Base-by-base conservation (phyloP, 2,113 vertebrate genomes). In the Ciconia maguari region DNA sequence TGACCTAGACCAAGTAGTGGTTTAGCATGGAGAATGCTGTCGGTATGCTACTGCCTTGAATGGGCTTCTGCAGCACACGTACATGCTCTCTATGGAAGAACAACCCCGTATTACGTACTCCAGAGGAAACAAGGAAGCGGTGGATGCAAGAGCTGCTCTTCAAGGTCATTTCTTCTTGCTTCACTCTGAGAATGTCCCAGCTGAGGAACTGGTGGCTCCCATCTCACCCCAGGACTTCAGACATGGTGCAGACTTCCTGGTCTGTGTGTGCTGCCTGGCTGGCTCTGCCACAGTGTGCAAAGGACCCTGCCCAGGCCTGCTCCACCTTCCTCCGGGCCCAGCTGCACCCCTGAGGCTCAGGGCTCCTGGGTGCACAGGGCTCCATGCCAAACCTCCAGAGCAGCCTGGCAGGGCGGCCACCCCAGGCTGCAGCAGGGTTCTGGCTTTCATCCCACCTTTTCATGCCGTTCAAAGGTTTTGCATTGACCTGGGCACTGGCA, bases 211-310 rank as follows among this genome's bases (percentile, higher is more conserved):
- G 13, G 14, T 52, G 52, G 24, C 25, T 60, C 36, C 24, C 27
- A 30, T 46, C 51, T 80, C 2, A 0, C 22, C 51, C 24, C 38
- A 41, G 44, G 52, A 38, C 27, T 65, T 25, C 66, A 72, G 74
- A 38, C 1, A 1, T 34, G 44, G 17, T 16, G 51, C 17, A 52
- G 61, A 61, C 9, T 13, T 12, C 42, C 26, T 13, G 15, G 18
- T 19, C 64, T 18, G 34, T 4, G 7, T 16, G 12, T 42, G 49
- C 21, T 3, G 4, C 29, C 34, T 1, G 2, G 26, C 8, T 1
- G 1, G 55, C 25, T 32, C 36, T 4, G 1, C 65, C 79, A 65
- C n/a, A 19, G 44, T 16, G 22, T n/a, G 51, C 49, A 16, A 58
- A 65, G 38, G 29, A 79, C 24, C 27, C 27, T 60, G 27, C 75